phyloP scores from a whole-genome alignment of 2,797 vertebrate species.

The Stomatorhinus walkeri region DNA sequence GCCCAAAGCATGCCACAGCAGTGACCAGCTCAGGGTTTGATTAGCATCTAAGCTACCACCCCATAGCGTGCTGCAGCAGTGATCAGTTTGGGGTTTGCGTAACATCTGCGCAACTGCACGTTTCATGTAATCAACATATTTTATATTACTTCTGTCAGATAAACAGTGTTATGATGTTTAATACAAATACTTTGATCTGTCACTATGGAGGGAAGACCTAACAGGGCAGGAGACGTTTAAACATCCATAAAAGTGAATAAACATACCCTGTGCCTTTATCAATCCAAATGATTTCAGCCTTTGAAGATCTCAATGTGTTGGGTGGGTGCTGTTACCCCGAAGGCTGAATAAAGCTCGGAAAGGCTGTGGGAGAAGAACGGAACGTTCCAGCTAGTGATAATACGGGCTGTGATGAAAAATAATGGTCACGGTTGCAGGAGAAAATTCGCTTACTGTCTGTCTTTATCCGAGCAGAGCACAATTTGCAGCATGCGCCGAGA shows the following conservation, averaged over 20 bases:
- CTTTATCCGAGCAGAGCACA: neutral
- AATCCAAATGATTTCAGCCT: neutral
- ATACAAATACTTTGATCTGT: neutral
- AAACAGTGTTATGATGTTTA: neutral
- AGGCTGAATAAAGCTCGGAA: neutral
- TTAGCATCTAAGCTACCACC: neutral
- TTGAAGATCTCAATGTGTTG: neutral
- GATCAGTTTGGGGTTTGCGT: neutral
- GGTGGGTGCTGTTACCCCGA: neutral
- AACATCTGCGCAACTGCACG: neutral
- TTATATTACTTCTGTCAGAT: neutral
- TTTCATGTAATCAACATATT: neutral
- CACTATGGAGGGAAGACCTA: neutral
- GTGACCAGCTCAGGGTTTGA: neutral
- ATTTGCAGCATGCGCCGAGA: neutral
- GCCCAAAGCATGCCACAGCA: neutral
- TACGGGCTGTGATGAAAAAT: conserved; percentile 1
- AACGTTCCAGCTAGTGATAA: neutral
- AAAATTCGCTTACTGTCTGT: neutral
- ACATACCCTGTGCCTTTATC: neutral
- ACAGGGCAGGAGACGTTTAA: neutral
- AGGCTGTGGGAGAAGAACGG: neutral
- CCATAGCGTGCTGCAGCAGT: neutral
- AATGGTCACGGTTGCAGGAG: neutral
- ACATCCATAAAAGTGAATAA: neutral